phyloP scores from a whole-genome alignment of 2,888 invertebrate species.

The Horisme vitalbata region DNA sequence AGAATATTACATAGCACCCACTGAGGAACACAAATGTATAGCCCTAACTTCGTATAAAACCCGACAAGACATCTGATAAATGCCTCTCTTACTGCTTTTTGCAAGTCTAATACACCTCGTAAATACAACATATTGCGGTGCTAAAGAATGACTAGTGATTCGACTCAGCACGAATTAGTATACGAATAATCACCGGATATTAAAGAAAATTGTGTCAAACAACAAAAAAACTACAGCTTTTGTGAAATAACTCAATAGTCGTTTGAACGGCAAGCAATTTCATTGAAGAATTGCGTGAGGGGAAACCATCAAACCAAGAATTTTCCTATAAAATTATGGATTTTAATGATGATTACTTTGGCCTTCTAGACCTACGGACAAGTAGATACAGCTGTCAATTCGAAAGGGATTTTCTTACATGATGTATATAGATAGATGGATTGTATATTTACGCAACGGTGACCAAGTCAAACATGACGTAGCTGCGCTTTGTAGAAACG shows the following conservation, averaged over 20 bases:
- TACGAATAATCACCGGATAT: slow-evolving; percentile 46
- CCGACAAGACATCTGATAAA: too few relatives aligned
- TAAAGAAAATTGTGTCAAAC: slow-evolving; percentile 42
- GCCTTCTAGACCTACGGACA: too few relatives aligned
- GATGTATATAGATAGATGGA: not conserved
- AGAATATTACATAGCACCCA: too few relatives aligned
- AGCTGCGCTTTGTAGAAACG: slow-evolving; percentile 11
- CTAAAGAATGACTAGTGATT: slow-evolving; percentile 14
- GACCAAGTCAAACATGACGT: slow-evolving; percentile 1
- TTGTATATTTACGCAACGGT: slow-evolving; percentile 1
- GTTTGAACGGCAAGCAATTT: not conserved
- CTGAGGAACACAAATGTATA: too few relatives aligned
- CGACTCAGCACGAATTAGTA: slow-evolving; percentile 5
- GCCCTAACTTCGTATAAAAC: too few relatives aligned
- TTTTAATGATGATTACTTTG: too few relatives aligned
- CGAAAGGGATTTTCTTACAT: not conserved
- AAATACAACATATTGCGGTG: slow-evolving; percentile 1
- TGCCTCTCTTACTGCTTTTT: too few relatives aligned
- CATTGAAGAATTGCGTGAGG: slow-evolving; percentile 3
- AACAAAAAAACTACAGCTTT: slow-evolving; percentile 39
- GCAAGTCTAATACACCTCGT: too few relatives aligned
- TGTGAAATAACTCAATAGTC: slow-evolving; percentile 20
- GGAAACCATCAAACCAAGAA: not conserved
- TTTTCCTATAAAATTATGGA: too few relatives aligned
- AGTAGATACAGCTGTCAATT: too few relatives aligned